Evolutionary conservation across 2,797 vertebrate species (phyloP), one percentile per base, ranked within the genome.

Genomic region (Coregonus ussuriensis): DNA sequence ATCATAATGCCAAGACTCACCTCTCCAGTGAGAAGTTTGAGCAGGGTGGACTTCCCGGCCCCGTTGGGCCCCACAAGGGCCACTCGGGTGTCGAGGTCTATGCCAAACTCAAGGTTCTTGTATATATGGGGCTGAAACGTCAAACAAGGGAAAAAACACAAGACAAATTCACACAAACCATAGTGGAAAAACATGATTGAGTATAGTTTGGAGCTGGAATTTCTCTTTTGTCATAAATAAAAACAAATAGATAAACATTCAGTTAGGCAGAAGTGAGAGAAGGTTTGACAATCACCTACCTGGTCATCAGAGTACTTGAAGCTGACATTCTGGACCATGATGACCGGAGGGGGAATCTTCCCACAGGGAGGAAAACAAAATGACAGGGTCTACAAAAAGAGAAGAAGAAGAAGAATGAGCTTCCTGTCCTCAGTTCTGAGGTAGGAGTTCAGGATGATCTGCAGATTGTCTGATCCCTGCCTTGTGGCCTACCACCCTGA

Each of bases 291-390:
- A 21, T 6, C 29, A 31, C 0, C 9, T 13, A 99, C 98, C 88
- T 95, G 95, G 4, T 96, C 94, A 70, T 96, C 93, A 0, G 93
- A 96, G 87, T 99, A 99, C 83, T 92, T 97, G 93, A 99, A 99
- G 95, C 97, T 98, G 91, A 99, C 98, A 0, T 99, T 97, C 92
- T 99, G 98, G 88, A 99, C 98, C 98, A 99, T 99, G 88, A 99
- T 99, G 89, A 99, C 98, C 1, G 98, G 98, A 79, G 98, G 98
- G 59, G 98, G 98, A 77, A 99, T 99, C 94, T 98, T 99, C 86
- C 98, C 98, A 93, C 98, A 99, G 13, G 98, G 93, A 1, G 96
- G 97, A 93, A 99, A 99, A 92, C 89, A 96, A 94, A 99, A 99
- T 4, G 98, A 98, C 91, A 99, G 93, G 1, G 98, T 99, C 98